Base-by-base conservation (phyloP, 2,113 vertebrate species). In the Danionella cerebrum region DNA sequence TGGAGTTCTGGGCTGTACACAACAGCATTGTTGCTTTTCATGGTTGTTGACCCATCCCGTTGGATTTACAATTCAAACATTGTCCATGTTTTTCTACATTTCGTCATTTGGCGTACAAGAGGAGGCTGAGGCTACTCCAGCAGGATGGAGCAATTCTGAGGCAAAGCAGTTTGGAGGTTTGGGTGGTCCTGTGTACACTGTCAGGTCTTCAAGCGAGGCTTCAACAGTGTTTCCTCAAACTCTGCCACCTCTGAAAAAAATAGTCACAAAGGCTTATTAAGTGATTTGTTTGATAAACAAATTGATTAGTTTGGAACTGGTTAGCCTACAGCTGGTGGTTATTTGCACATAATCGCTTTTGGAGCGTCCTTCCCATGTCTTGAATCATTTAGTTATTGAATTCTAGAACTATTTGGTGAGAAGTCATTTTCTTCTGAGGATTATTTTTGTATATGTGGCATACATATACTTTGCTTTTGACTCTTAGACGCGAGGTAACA, bases 231-330 rank as follows among this genome's bases (percentile, higher is more conserved):
- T 74, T 87, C 82, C 85, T 85, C 85, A 83, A 84, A 83, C 58
- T 78, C 83, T 84, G 78, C 80, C 72, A 82, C 79, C 83, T n/a
- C 79, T 82, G 80, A 84, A 83, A 86, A 84, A 84, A 63, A 63
- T 48, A 64, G 82, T 79, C 79, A 85, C 79, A 80, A 83, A 86
- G 82, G 80, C 80, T 86, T 83, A 87, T 88, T 86, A 86, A 84
- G 83, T 84, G 84, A 82, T 76, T 82, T 84, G 81, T 87, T 86
- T 88, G 77, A 87, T 87, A 89, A 89, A 89, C 84, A 89, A 82
- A 83, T 83, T 89, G 86, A 88, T 88, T 88, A 80, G 84, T 38
- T 42, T 39, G 69, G 65, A 77, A n/a, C 44, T 21, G 27, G 63
- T 33, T 13, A 54, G 50, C 21, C 31, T 25, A 67, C 63, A 73